A percentile compares a stretch with the other conserved stretches of the same genome.
These are phyloP conservation scores for Holocentrus rufus DNA, from an alignment of 2,797 vertebrate species.

Conservation along the genomic window DNA sequence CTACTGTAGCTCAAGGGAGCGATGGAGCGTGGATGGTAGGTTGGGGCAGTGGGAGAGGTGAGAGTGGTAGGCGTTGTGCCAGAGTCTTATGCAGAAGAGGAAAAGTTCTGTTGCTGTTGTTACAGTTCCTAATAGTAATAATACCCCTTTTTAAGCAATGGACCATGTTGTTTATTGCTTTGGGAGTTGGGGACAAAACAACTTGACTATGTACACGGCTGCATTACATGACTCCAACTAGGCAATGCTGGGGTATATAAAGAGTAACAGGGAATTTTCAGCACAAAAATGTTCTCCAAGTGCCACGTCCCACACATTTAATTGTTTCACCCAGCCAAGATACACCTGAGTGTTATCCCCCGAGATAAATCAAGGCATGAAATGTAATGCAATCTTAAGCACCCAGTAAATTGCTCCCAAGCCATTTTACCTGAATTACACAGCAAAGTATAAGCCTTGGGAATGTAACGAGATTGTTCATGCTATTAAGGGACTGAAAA, in stretches of 20 bases:
- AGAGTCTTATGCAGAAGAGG: too few relatives aligned
- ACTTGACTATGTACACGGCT: too few relatives aligned
- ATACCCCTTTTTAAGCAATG: too few relatives aligned
- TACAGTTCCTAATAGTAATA: too few relatives aligned
- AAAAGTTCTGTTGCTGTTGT: too few relatives aligned
- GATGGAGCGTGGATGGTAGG: too few relatives aligned
- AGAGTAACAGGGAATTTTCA: slow-evolving; percentile 41
- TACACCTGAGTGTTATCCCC: slow-evolving; percentile 28
- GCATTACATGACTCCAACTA: too few relatives aligned
- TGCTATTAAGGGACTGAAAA: slow-evolving; percentile 39
- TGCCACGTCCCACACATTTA: slow-evolving; percentile 41
- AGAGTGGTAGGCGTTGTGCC: too few relatives aligned
- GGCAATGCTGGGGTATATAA: not conserved
- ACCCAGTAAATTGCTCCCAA: slow-evolving; percentile 47
- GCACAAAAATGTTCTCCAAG: slow-evolving; percentile 42
- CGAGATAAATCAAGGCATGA: slow-evolving; percentile 57
- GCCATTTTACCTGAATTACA: slow-evolving; percentile 50
- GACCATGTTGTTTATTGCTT: too few relatives aligned
- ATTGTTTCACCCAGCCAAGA: slow-evolving; percentile 50
- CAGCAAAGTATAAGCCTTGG: slow-evolving; percentile 21
- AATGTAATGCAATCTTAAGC: slow-evolving; percentile 56
- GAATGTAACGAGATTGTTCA: slow-evolving; percentile 42
- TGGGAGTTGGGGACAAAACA: too few relatives aligned
- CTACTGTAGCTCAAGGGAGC: too few relatives aligned
- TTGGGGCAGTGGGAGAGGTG: too few relatives aligned